Conservation (phyloP, 2,888 invertebrate species). For the Euplexia lucipara region DNA sequence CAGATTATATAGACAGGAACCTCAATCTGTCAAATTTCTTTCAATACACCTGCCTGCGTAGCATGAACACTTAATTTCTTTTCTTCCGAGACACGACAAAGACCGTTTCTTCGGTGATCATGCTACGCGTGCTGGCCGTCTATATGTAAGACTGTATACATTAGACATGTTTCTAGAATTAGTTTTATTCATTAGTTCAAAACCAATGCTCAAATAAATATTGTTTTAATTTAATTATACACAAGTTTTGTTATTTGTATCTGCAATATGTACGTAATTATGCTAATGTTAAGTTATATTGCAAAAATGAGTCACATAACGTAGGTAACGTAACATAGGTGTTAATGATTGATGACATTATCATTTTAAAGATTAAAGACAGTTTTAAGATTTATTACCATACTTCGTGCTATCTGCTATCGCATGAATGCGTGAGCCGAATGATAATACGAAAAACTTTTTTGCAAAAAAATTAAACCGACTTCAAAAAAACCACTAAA, state of each 20-base stretch:
- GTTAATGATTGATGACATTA: slow-evolving; percentile 35
- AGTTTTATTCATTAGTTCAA: slow-evolving; percentile 51
- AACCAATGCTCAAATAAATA: slow-evolving; percentile 69
- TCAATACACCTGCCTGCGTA: too few species aligned
- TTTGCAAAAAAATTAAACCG: too few species aligned
- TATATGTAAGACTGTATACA: slow-evolving; percentile 51
- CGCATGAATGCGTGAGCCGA: slow-evolving; percentile 1
- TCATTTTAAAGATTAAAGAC: slow-evolving; percentile 1
- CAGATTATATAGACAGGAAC: too few species aligned
- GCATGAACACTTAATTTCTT: too few species aligned
- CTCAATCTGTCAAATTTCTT: too few species aligned
- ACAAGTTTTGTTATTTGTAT: slow-evolving; percentile 9
- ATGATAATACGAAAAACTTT: slow-evolving; percentile 3
- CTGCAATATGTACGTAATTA: not conserved
- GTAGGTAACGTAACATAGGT: not conserved
- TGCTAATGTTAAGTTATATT: too few species aligned
- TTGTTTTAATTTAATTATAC: slow-evolving; percentile 34
- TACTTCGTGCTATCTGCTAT: slow-evolving; percentile 24
- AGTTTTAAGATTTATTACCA: slow-evolving; percentile 25
- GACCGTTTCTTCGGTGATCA: too few species aligned
- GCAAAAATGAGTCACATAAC: slow-evolving; percentile 13
- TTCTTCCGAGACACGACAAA: too few species aligned
- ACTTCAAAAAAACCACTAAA: too few species aligned
- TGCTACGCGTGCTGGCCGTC: too few species aligned
- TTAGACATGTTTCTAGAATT: slow-evolving; percentile 56